Base-by-base conservation (phyloP, 2,888 invertebrate species). In the Tinea pellionella region DNA sequence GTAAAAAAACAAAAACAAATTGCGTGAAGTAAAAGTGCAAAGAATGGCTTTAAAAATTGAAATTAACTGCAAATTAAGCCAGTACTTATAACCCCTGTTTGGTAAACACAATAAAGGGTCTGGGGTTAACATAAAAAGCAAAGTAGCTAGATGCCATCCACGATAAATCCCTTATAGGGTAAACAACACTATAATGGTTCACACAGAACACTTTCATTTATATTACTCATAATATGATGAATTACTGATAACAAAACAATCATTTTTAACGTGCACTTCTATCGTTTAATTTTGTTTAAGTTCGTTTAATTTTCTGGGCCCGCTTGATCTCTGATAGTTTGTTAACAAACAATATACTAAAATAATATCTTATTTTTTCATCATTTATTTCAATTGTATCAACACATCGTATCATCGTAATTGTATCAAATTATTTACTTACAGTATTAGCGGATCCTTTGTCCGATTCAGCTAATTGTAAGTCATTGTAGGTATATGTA, bases 61-160 rank as follows among this genome's bases (percentile, higher is more conserved):
- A 57, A 57, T 57, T 30, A 57, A 57, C 32, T 57, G 57, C 32
- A 57, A 57, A 32, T 57, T 57, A 57, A 57, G 30, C 32, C 57
- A 16, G 16, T 32, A 57, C 57, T 57, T 57, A 32, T 57, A 57
- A 55, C 55, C 55, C 55, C 6, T 19, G 55, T 19, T 47, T n/a
- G 29, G 55, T 57, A 57, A 57, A 57, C 57, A 57, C 29, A 55
- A n/a, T 24, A 57, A 57, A 57, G 32, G 57, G 57, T 57, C 57
- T n/a, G 13, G 57, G 57, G 57, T 19, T 57, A 30, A 16, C 57
- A 13, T 30, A 57, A 57, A 57, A 57, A 57, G 32, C 57, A 32
- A 57, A 57, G 57, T 57, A 30, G 57, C 55, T 55, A 12, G 57
- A 57, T 57, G 18, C 47, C 47, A 55, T 29, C 55, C 55, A 2